Evolutionary conservation across 2,113 vertebrate species (phyloP).

Genomic region (Triplophysa rosa): DNA sequence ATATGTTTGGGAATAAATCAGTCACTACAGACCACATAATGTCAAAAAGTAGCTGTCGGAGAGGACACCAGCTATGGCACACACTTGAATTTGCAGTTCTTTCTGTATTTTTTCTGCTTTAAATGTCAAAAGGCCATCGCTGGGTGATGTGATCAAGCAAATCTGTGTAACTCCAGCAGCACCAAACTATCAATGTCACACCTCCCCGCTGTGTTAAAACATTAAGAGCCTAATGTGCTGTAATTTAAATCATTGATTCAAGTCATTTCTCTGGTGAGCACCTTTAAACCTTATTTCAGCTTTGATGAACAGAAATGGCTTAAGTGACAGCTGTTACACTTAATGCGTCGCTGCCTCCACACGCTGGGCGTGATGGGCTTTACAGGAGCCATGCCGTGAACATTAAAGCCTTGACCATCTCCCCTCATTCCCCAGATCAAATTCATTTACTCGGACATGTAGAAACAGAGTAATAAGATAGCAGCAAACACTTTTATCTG

Average conservation of each 20-base stretch:
- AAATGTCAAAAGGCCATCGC: background rate
- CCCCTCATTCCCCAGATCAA: background rate
- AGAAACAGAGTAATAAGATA: background rate
- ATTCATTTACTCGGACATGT: background rate
- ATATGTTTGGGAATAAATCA: too few species aligned
- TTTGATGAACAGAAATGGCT: slow-evolving; percentile 47
- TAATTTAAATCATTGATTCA: slow-evolving; percentile 61
- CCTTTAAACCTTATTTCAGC: slow-evolving; percentile 59
- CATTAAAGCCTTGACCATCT: background rate
- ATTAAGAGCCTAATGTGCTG: slow-evolving; percentile 58
- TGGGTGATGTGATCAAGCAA: background rate
- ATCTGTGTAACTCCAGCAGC: slow-evolving; percentile 19
- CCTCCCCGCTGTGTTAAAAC: slow-evolving; percentile 49
- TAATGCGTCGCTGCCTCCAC: slow-evolving; percentile 39
- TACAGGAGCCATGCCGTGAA: slow-evolving; percentile 3
- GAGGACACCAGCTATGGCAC: background rate
- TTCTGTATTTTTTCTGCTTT: background rate
- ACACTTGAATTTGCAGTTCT: background rate
- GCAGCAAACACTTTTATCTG: background rate
- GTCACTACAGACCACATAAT: too few species aligned
- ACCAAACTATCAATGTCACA: slow-evolving; percentile 28
- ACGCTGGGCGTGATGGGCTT: slow-evolving; percentile 17
- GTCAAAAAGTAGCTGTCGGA: too few species aligned
- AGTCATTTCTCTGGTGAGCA: slow-evolving; percentile 57
- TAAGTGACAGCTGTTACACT: slow-evolving; percentile 55